A percentile compares a stretch with the other conserved stretches of the same genome.
These are phyloP conservation scores for Parnassius mnemosyne DNA, from an alignment of 2,888 invertebrate species.

Conservation along the genomic window DNA sequence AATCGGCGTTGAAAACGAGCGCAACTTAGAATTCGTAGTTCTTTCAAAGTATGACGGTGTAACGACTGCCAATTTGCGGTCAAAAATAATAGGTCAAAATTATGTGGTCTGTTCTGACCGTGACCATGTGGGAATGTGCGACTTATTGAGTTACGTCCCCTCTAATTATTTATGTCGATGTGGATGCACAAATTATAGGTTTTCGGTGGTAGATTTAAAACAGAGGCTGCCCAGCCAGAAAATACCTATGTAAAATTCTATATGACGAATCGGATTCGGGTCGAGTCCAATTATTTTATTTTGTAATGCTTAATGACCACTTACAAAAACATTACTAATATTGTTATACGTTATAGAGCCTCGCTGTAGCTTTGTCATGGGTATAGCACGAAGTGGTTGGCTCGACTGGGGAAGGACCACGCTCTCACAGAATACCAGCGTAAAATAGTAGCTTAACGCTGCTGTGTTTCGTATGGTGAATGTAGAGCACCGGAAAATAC, in stretches of 20 bases:
- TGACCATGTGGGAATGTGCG: slow-evolving; percentile 67
- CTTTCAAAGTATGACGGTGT: slow-evolving; percentile 42
- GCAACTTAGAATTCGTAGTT: background rate
- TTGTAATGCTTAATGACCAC: background rate
- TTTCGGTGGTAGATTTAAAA: slow-evolving; percentile 47
- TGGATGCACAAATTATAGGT: slow-evolving; percentile 75
- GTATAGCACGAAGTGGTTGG: no score
- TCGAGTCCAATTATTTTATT: slow-evolving; percentile 5
- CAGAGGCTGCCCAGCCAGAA: slow-evolving; percentile 44
- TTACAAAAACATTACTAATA: slow-evolving; percentile 3
- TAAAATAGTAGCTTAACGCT: no score
- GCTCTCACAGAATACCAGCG: no score
- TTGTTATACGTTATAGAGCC: background rate
- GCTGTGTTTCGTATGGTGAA: no score
- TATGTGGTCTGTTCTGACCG: slow-evolving; percentile 69
- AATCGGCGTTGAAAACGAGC: no score
- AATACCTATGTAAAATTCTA: slow-evolving; percentile 31
- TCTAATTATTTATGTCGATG: slow-evolving; percentile 67
- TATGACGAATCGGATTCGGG: slow-evolving; percentile 27
- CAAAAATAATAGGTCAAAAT: slow-evolving; percentile 73
- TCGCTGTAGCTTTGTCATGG: no score
- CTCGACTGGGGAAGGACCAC: no score
- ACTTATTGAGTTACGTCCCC: slow-evolving; percentile 68
- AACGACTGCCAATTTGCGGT: slow-evolving; percentile 64
- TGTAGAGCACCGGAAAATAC: no score